These are phyloP conservation scores for Liasis olivaceus DNA, from an alignment of 2,797 vertebrate species.

Conservation along the genomic window DNA sequence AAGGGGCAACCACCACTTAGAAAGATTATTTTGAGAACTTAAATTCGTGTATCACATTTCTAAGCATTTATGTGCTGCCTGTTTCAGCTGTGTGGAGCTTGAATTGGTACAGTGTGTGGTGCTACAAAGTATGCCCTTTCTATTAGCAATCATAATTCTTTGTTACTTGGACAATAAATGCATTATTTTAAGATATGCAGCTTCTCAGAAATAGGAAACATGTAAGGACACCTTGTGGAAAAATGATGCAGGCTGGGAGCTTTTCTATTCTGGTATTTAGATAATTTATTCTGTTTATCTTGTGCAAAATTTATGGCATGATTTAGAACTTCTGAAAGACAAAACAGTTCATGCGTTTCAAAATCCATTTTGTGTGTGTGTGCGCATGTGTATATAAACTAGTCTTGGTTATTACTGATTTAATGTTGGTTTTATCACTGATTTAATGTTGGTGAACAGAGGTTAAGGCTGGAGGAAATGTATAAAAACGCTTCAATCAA, in stretches of 20 bases:
- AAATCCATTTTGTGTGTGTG: not conserved
- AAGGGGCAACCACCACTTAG: not conserved
- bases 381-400: too few species aligned
- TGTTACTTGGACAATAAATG: not conserved
- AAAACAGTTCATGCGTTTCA: slow-evolving; percentile 6
- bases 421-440: not conserved
- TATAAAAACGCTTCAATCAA: too few species aligned
- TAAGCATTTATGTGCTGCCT: not conserved
- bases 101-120: not conserved
- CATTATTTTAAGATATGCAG: not conserved
- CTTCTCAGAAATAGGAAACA: slow-evolving; percentile 29
- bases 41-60: not conserved
- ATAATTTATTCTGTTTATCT: slow-evolving; percentile 33
- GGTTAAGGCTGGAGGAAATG: too few species aligned
- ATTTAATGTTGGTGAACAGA: too few species aligned
- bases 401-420: slow-evolving; percentile 1
- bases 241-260: slow-evolving; percentile 27
- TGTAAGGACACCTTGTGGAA: slow-evolving; percentile 4
- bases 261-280: slow-evolving; percentile 13
- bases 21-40: not conserved
- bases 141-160: not conserved
- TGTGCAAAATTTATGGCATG: slow-evolving; percentile 28
- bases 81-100: not conserved
- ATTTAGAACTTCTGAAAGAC: slow-evolving; percentile 33
- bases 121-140: not conserved